Evolutionary conservation across 37 sponge, comb jelly and placozoan species (phyloP).

Genomic region (Theonella swinhoei): DNA sequence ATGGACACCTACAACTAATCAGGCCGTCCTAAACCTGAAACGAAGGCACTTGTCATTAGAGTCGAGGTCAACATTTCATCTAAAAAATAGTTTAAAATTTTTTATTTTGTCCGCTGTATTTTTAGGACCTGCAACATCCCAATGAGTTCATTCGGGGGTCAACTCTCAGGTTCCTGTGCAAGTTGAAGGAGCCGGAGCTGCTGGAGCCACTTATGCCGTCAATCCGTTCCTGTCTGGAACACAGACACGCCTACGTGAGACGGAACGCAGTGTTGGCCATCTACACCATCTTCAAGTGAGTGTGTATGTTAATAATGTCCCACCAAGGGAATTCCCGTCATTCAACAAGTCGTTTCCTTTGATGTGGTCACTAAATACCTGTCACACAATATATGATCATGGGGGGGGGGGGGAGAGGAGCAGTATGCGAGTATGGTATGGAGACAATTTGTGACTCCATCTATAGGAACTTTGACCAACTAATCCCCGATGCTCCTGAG

Average conservation of each 20-base stretch:
- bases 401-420: too few relatives aligned
- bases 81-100: too few relatives aligned
- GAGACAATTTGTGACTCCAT: too few relatives aligned
- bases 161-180: slow-evolving; percentile 97
- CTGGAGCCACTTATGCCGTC: slow-evolving; percentile 99
- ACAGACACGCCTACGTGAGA: slow-evolving; percentile 97
- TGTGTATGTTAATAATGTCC: not conserved
- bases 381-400: too few relatives aligned
- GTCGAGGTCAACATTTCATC: too few relatives aligned
- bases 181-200: slow-evolving; percentile 97
- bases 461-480: slow-evolving; percentile 82
- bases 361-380: too few relatives aligned
- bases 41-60: too few relatives aligned
- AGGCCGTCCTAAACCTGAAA: too few relatives aligned
- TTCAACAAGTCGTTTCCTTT: not conserved
- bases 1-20: too few relatives aligned
- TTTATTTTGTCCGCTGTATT: too few relatives aligned
- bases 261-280: slow-evolving; percentile 99
- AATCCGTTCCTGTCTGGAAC: slow-evolving; percentile 94
- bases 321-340: not conserved
- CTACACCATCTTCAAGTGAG: slow-evolving; percentile 97
- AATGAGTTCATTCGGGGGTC: slow-evolving; percentile 98
- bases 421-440: too few relatives aligned
- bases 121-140: slow-evolving; percentile 97
- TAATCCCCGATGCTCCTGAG: slow-evolving; percentile 99